Conservation (phyloP, 1,140 invertebrate genomes). For the Antheraea pernyi region DNA sequence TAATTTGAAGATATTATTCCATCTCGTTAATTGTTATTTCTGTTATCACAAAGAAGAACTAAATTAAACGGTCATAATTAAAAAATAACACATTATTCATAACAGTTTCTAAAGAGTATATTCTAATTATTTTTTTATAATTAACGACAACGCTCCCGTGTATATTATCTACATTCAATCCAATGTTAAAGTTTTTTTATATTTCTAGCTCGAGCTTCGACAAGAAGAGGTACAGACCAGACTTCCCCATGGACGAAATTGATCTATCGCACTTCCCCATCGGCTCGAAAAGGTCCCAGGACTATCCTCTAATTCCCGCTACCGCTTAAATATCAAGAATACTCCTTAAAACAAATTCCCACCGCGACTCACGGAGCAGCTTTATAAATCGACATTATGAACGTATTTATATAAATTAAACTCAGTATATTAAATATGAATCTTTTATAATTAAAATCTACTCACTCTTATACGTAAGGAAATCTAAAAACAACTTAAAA, state of each 20-base stretch:
- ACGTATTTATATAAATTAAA: neutral
- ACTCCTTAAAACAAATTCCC: neutral
- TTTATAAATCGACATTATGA: neutral
- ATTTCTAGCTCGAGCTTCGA: conserved; percentile 53
- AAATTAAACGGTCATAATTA: too few relatives aligned
- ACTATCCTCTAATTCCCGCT: conserved; percentile 19
- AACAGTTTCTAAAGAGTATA: too few relatives aligned
- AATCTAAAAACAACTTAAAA: neutral
- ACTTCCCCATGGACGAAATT: conserved; percentile 72
- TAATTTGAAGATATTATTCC: too few relatives aligned
- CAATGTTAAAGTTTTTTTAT: conserved; percentile 8
- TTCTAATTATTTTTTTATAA: too few relatives aligned
- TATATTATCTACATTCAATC: too few relatives aligned
- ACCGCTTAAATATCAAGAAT: conserved; percentile 3
- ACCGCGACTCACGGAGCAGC: neutral
- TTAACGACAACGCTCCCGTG: too few relatives aligned
- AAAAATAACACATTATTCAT: too few relatives aligned
- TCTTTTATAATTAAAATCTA: neutral
- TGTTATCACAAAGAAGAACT: too few relatives aligned
- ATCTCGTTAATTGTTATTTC: too few relatives aligned
- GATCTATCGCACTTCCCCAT: conserved; percentile 68
- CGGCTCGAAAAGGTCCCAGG: conserved; percentile 57
- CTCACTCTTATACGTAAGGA: neutral
- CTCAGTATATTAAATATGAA: neutral
- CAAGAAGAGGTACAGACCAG: conserved; percentile 60